These are phyloP conservation scores for Drosophila mauritiana DNA, from an alignment of 1,140 invertebrate genomes.

Conservation along the genomic window DNA sequence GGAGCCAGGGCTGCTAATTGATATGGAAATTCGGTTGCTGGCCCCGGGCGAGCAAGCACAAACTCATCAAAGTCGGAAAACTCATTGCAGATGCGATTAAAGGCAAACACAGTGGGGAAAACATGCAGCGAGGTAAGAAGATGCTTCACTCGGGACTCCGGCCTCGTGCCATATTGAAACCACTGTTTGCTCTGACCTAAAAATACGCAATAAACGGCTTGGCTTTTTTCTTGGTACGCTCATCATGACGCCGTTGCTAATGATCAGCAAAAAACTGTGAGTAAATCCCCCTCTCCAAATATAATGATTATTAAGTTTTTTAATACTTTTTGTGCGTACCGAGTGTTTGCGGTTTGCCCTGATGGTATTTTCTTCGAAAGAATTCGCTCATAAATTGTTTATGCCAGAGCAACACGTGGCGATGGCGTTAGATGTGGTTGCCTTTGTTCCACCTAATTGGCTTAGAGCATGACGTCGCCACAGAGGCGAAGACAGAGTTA, in stretches of 20 bases:
- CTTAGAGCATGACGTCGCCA: conserved; percentile 38
- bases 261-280: conserved; percentile 43
- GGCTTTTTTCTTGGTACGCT: conserved; percentile 27
- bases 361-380: conserved; percentile 2
- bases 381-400: conserved; percentile 23
- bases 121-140: conserved; percentile 75
- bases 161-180: conserved; percentile 21
- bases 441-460: conserved; percentile 55
- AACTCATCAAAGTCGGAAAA: conserved; percentile 56
- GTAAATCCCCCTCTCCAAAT: conserved; percentile 22
- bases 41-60: conserved; percentile 33
- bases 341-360: conserved; percentile 21
- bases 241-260: conserved; percentile 19
- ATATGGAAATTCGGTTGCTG: conserved; percentile 53
- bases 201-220: conserved; percentile 45
- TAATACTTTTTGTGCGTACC: conserved; percentile 15
- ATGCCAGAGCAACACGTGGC: conserved; percentile 32
- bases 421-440: conserved; percentile 2
- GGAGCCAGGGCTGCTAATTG: conserved; percentile 48
- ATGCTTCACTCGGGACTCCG: conserved; percentile 16
- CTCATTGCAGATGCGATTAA: conserved; percentile 60
- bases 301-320: conserved; percentile 14
- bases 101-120: conserved; percentile 48
- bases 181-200: conserved; percentile 47
- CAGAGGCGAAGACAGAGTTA: conserved; percentile 27